Conservation (phyloP, 1,140 invertebrate species). For the Archivesica marissinica region DNA sequence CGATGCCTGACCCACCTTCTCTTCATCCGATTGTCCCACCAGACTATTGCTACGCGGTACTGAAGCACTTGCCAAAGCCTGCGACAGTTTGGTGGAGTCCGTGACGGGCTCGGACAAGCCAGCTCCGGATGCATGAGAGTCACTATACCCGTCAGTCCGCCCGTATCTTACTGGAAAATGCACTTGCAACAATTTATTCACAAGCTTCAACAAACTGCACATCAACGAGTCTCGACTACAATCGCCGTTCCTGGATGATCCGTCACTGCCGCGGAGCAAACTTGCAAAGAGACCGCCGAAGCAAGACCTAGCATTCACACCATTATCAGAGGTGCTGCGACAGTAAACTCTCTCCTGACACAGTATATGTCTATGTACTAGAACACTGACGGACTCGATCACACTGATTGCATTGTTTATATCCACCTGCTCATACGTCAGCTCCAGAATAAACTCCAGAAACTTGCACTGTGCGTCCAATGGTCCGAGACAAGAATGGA, state of each 20-base stretch:
- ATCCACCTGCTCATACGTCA: conserved; percentile 89
- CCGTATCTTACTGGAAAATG: conserved; percentile 79
- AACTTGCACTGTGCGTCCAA: conserved; percentile 92
- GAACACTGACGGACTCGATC: conserved; percentile 88
- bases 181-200: conserved; percentile 89
- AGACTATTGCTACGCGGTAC: conserved; percentile 37
- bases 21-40: conserved; percentile 76
- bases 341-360: conserved; percentile 86
- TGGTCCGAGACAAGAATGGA: conserved; percentile 89
- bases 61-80: conserved; percentile 69
- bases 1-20: conserved; percentile 74
- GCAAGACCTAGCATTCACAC: conserved; percentile 82
- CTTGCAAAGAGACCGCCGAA: conserved; percentile 88
- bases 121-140: conserved; percentile 57
- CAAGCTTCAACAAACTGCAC: conserved; percentile 89
- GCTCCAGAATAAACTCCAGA: conserved; percentile 88
- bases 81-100: conserved; percentile 73
- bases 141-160: conserved; percentile 48
- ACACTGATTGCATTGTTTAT: conserved; percentile 90
- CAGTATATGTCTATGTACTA: conserved; percentile 87
- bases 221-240: conserved; percentile 89
- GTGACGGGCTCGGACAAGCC: conserved; percentile 71
- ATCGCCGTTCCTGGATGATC: conserved; percentile 85
- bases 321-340: conserved; percentile 82
- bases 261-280: conserved; percentile 87